Percentiles rank a stretch among this genome's conserved stretches.
Evolutionary conservation across 2,113 vertebrate genomes (phyloP).

Genomic region (Proteles cristata): DNA sequence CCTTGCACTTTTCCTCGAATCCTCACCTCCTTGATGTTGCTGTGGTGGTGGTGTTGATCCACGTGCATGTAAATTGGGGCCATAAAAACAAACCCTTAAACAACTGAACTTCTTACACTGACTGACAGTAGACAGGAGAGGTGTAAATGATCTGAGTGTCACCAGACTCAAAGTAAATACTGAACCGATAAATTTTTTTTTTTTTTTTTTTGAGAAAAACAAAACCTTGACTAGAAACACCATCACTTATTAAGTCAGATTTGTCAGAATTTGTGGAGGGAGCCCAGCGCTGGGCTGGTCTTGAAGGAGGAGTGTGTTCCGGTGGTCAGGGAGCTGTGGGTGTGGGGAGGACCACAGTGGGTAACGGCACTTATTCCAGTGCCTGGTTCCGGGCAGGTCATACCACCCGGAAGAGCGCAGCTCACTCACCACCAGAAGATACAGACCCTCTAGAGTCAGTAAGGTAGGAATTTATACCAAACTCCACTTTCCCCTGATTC

Average conservation of each 20-base stretch:
- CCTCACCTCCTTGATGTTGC: not conserved
- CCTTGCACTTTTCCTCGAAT: not conserved
- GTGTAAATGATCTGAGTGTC: not conserved
- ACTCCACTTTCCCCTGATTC: not conserved
- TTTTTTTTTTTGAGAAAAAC: not conserved
- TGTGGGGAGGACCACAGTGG: accelerated
- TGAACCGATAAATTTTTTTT: not conserved
- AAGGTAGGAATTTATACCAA: not conserved
- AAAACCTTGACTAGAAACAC: slow-evolving; percentile 21
- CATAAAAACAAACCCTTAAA: not conserved
- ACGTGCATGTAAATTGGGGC: not conserved
- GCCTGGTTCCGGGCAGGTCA: not conserved
- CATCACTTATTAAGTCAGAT: not conserved
- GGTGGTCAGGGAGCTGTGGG: not conserved
- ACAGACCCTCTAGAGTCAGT: not conserved
- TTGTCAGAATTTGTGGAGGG: not conserved
- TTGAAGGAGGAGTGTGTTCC: not conserved
- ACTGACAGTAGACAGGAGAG: not conserved
- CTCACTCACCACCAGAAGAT: not conserved
- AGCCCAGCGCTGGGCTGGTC: not conserved
- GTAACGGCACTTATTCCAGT: not conserved
- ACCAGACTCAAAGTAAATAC: slow-evolving; percentile 56
- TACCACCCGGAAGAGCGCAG: not conserved
- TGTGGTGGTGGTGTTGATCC: not conserved
- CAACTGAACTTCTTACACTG: not conserved